Evolutionary conservation across 2,888 invertebrate genomes (phyloP).

Genomic region (Atrina japonica): DNA sequence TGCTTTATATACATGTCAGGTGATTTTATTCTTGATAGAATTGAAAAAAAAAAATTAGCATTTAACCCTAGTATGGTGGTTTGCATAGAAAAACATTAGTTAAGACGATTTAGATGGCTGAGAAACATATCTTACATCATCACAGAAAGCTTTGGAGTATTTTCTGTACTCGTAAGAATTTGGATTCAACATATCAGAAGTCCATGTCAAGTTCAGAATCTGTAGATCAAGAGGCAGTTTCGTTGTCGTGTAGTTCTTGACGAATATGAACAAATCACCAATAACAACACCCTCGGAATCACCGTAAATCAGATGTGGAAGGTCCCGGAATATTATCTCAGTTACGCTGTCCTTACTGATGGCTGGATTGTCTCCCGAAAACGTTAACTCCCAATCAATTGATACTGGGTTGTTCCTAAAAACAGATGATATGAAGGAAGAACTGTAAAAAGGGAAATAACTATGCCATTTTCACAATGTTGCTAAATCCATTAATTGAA

Average conservation of each 20-base stretch:
- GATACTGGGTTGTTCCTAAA: constrained; percentile 54
- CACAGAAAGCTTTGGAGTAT: constrained; percentile 49
- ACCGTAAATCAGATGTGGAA: constrained; percentile 49
- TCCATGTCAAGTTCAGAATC: constrained; percentile 55
- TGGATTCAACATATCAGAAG: constrained; percentile 53
- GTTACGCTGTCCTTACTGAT: constrained; percentile 45
- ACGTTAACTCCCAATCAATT: constrained; percentile 58
- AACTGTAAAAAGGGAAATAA: too few relatives aligned
- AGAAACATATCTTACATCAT: constrained; percentile 62
- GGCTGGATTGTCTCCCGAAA: constrained; percentile 56
- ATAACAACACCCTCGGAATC: constrained; percentile 51
- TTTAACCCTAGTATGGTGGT: too few relatives aligned
- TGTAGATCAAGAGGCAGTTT: constrained; percentile 47
- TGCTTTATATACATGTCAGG: too few relatives aligned
- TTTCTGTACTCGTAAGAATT: constrained; percentile 49
- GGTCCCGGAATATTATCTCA: constrained; percentile 49
- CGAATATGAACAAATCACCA: constrained; percentile 58
- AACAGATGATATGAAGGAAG: too few relatives aligned
- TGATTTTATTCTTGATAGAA: too few relatives aligned
- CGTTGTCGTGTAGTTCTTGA: constrained; percentile 56
- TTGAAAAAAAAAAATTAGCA: too few relatives aligned
- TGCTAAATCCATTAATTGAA: too few relatives aligned
- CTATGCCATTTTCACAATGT: too few relatives aligned
- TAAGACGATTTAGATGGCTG: too few relatives aligned
- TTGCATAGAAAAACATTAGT: too few relatives aligned